Evolutionary conservation across 2,888 invertebrate species (phyloP), one percentile per base, ranked within the genome.

Genomic region (Rotaria socialis): DNA sequence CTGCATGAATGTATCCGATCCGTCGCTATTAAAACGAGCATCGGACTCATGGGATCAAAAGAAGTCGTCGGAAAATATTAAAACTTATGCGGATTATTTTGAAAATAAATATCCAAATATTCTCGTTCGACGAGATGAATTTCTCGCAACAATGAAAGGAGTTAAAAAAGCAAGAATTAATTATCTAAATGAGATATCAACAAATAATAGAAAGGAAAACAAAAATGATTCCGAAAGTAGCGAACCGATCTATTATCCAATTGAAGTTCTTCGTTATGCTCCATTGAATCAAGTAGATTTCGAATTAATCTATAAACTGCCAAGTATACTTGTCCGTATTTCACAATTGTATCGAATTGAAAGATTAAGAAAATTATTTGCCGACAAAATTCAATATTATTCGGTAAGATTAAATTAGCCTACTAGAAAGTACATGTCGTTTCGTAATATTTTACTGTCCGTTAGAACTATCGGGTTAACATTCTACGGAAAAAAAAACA

Each of bases 261-360:
- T 80, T 10, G 80, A 80, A 80, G 0, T 80, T 11, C 47, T 80
- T n/a, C 1, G 3, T n/a, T 80, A 80, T 80, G 80, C 47, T 24
- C 80, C 47, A n/a, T 80, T 80, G 47, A 80, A 80, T 47, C 8
- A 47, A 80, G n/a, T 24, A 11, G 80, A 80, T 80, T 80, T 47
- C 14, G 24, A 80, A 47, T 24, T 80, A 47, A 24, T 80, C 4
- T 47, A 47, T 11, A 43, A 80, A 80, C 11, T 80, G 7, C 80
- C 80, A 80, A 47, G 24, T n/a, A 43, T 80, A 3, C 14, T 43
- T 24, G 19, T 47, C 47, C 80, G 80, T 47, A 80, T 80, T 80
- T 47, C 47, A 80, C 80, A 80, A 47, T 47, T 80, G 47, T 80
- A 80, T 80, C 47, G n/a, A 10, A n/a, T 80, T 43, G 80, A 80